Percentiles rank a stretch among this genome's conserved stretches.
Evolutionary conservation across 2,113 vertebrate genomes (phyloP).

Genomic region (Brachypteracias leptosomus): DNA sequence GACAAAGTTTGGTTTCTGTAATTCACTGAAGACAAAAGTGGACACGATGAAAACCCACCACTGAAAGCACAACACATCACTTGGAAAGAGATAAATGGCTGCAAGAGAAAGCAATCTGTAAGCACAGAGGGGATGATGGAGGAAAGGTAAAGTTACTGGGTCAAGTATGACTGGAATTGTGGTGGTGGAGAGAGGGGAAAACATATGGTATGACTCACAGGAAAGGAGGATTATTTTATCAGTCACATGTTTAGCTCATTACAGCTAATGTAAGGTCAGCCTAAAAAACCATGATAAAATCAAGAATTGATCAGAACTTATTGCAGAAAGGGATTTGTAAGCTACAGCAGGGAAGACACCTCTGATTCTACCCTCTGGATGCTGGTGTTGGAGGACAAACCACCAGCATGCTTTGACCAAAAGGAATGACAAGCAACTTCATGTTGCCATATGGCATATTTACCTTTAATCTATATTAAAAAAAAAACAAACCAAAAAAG

Average conservation of each 20-base stretch:
- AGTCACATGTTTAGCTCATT: background rate
- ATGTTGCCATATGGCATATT: background rate
- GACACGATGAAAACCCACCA: background rate
- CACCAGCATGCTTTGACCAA: background rate
- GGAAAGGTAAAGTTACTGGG: background rate
- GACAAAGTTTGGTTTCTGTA: background rate
- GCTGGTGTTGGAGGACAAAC: background rate
- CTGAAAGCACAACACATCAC: background rate
- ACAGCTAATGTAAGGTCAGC: background rate
- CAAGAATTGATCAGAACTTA: background rate
- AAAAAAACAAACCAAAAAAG: background rate
- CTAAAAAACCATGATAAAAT: background rate
- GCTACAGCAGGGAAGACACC: rapidly evolving
- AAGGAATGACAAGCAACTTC: background rate
- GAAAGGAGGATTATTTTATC: constrained; percentile 3
- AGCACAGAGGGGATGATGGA: background rate
- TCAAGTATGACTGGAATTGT: background rate
- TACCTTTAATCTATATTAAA: background rate
- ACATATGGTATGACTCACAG: background rate
- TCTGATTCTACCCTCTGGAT: background rate
- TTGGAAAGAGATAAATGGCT: background rate
- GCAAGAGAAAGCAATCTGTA: background rate
- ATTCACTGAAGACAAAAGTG: background rate
- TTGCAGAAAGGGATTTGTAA: background rate
- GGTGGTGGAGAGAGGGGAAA: background rate